Percentiles rank a stretch among this genome's conserved stretches.
Evolutionary conservation across 2,797 vertebrate genomes (phyloP).

Genomic region (Gouania willdenowi): DNA sequence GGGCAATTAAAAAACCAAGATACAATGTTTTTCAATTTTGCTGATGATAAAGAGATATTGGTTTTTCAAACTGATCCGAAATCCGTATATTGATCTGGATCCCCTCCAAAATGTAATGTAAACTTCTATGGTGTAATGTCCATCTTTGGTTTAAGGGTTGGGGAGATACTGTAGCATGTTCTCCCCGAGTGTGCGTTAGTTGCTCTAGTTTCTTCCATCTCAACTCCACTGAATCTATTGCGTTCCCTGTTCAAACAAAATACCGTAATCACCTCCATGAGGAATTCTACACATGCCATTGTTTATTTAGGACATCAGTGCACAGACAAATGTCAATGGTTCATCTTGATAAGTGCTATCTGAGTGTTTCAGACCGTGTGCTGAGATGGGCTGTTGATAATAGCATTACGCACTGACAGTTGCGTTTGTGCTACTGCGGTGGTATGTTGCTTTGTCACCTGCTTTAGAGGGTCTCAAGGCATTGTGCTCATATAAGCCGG

Average conservation of each 20-base stretch:
- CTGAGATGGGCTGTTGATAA: slow-evolving; percentile 65
- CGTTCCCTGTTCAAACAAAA: slow-evolving; percentile 24
- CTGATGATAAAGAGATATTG: no score
- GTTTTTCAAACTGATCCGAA: no score
- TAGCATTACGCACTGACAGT: slow-evolving; percentile 59
- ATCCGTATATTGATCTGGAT: no score
- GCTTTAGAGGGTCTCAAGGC: slow-evolving; percentile 53
- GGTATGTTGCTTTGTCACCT: slow-evolving; percentile 48
- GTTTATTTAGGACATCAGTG: slow-evolving; percentile 54
- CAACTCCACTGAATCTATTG: slow-evolving; percentile 11
- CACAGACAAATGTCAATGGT: slow-evolving; percentile 66
- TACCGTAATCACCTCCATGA: slow-evolving; percentile 1
- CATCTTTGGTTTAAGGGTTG: no score
- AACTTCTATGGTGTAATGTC: no score
- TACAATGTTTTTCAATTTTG: no score
- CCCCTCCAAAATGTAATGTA: no score
- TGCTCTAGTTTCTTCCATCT: no score
- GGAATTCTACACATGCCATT: slow-evolving; percentile 16
- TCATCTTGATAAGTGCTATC: slow-evolving; percentile 67
- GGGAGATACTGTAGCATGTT: no score
- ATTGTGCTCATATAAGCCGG: slow-evolving; percentile 57
- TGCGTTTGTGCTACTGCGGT: slow-evolving; percentile 44
- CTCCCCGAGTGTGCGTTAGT: no score
- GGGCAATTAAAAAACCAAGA: no score
- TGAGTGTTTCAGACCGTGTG: slow-evolving; percentile 54